Conservation (phyloP, 1,140 invertebrate species). For the Drosophila trapezifrons region DNA sequence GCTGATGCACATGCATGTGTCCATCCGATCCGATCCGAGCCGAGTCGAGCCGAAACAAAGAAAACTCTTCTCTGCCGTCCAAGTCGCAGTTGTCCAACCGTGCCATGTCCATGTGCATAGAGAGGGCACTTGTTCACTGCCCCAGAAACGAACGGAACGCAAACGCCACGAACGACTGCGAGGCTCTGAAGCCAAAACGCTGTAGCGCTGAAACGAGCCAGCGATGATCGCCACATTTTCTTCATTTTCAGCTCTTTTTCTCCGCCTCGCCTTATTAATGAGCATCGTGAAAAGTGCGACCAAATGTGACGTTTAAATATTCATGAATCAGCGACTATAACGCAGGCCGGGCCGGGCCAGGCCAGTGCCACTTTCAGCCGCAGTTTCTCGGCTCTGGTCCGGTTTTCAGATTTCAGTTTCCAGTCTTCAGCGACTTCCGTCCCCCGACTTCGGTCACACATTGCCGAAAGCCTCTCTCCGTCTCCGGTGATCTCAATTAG, state of each 20-base stretch:
- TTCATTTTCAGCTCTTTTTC: constrained; percentile 62
- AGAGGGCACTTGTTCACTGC: constrained; percentile 80
- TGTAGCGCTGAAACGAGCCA: constrained; percentile 53
- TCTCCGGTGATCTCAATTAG: constrained; percentile 17
- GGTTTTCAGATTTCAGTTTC: not conserved
- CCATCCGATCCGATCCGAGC: constrained; percentile 59
- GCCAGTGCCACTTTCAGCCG: constrained; percentile 43
- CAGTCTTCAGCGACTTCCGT: constrained; percentile 19
- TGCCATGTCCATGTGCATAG: constrained; percentile 78
- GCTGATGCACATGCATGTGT: constrained; percentile 74
- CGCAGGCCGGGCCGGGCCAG: constrained; percentile 38
- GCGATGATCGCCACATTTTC: constrained; percentile 79
- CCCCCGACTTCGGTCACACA: constrained; percentile 41
- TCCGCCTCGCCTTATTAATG: constrained; percentile 75
- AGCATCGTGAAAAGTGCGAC: constrained; percentile 83
- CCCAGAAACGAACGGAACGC: constrained; percentile 73
- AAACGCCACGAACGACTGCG: constrained; percentile 19
- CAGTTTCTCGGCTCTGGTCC: not conserved
- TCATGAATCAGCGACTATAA: constrained; percentile 80
- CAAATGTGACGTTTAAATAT: constrained; percentile 84
- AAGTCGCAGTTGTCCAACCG: constrained; percentile 70
- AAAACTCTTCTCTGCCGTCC: constrained; percentile 64
- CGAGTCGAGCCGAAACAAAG: constrained; percentile 65
- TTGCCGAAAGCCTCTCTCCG: constrained; percentile 19
- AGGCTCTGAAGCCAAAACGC: constrained; percentile 35